Percentiles rank a stretch among this genome's conserved stretches.
These are phyloP conservation scores for Drosophila ohnishii DNA, from an alignment of 1,140 invertebrate genomes.

Conservation along the genomic window DNA sequence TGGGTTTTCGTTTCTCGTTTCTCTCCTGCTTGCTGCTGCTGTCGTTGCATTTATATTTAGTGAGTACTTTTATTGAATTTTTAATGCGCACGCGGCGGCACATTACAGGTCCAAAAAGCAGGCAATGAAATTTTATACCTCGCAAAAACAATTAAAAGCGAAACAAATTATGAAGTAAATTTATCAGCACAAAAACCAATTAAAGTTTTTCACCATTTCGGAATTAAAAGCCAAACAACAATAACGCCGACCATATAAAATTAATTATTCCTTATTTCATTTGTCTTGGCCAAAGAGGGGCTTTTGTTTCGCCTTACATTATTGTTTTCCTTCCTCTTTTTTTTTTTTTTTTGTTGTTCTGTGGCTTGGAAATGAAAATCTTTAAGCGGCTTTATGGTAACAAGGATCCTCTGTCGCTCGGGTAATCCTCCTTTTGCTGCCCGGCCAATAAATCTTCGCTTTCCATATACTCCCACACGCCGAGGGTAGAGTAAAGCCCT, in stretches of 20 bases:
- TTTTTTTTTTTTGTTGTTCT: conserved; percentile 1
- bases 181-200: conserved; percentile 37
- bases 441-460: conserved; percentile 46
- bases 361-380: conserved; percentile 55
- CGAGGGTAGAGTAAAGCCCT: conserved; percentile 35
- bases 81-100: conserved; percentile 45
- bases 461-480: conserved; percentile 6
- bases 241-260: conserved; percentile 41
- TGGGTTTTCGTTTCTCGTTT: neutral
- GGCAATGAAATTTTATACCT: conserved; percentile 49
- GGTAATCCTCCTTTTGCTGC: conserved; percentile 58
- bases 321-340: neutral
- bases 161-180: conserved; percentile 48
- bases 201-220: conserved; percentile 38
- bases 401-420: conserved; percentile 55
- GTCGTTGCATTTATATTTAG: conserved; percentile 58
- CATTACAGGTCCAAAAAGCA: conserved; percentile 44
- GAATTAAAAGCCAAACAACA: conserved; percentile 44
- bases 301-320: conserved; percentile 25
- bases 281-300: conserved; percentile 19
- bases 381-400: conserved; percentile 69
- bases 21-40: neutral
- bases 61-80: conserved; percentile 66
- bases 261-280: conserved; percentile 52
- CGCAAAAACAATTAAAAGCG: conserved; percentile 37